Percentiles rank a stretch among this genome's conserved stretches.
These are phyloP conservation scores for Sphaeramia orbicularis DNA, from an alignment of 2,797 vertebrate species.

Conservation along the genomic window DNA sequence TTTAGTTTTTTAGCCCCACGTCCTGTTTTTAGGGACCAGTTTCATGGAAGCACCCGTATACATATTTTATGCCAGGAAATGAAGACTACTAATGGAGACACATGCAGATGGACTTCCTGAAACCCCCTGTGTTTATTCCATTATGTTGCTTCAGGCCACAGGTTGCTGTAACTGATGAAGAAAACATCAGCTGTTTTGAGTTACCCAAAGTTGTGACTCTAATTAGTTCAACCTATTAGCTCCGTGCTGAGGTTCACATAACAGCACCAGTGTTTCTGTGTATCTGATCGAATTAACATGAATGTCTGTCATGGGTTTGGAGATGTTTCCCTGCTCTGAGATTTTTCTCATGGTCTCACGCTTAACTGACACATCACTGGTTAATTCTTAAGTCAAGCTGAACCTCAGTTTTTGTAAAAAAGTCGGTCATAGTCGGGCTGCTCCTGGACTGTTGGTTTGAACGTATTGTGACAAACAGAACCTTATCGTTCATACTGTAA, in stretches of 20 bases:
- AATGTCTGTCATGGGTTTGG: constrained; percentile 80
- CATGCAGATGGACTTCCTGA: not conserved
- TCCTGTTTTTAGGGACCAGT: no score
- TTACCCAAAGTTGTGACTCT: constrained; percentile 80
- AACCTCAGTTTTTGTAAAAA: not conserved
- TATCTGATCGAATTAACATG: constrained; percentile 76
- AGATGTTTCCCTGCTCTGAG: constrained; percentile 34
- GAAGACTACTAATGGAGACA: not conserved
- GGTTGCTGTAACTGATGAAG: constrained; percentile 53
- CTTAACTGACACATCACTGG: constrained; percentile 14
- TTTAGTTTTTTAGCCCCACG: no score
- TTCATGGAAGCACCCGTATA: no score
- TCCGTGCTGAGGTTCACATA: constrained; percentile 53
- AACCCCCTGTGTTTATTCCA: constrained; percentile 22
- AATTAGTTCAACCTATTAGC: constrained; percentile 77
- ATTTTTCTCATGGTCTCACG: constrained; percentile 33
- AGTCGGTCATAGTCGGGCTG: not conserved
- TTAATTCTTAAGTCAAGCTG: constrained; percentile 1
- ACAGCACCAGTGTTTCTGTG: constrained; percentile 61
- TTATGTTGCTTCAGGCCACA: constrained; percentile 44
- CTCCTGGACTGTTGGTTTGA: no score
- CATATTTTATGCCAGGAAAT: not conserved
- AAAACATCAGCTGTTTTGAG: constrained; percentile 87
- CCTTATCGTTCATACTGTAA: no score
- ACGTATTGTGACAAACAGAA: no score